Percentiles rank a stretch among this genome's conserved stretches.
Evolutionary conservation across 2,113 vertebrate genomes (phyloP).

Genomic region (Beaufortia kweichowensis): DNA sequence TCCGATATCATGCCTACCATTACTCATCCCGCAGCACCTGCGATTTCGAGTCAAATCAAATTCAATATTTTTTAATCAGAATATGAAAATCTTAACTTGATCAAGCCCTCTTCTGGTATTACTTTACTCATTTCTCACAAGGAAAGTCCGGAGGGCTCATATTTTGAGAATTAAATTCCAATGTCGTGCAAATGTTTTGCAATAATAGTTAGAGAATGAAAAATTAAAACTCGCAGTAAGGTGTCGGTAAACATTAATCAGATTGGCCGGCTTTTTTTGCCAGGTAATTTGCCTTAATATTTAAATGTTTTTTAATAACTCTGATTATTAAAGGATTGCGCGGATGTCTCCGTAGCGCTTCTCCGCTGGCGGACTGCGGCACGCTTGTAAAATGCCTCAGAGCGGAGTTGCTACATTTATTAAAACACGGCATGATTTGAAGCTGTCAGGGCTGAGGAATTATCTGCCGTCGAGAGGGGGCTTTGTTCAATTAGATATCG

Average conservation of each 20-base stretch:
- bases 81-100: slow-evolving; percentile 53
- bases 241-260: slow-evolving; percentile 42
- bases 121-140: slow-evolving; percentile 48
- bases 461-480: slow-evolving; percentile 62
- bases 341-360: neutral
- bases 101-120: slow-evolving; percentile 40
- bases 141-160: slow-evolving; percentile 4
- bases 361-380: slow-evolving; percentile 19
- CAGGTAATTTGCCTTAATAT: slow-evolving; percentile 54
- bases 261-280: slow-evolving; percentile 7
- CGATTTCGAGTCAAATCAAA: slow-evolving; percentile 47
- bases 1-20: slow-evolving; percentile 76
- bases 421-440: slow-evolving; percentile 48
- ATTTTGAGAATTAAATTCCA: neutral
- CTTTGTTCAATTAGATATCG: slow-evolving; percentile 77
- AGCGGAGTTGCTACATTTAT: slow-evolving; percentile 41
- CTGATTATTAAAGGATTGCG: slow-evolving; percentile 20
- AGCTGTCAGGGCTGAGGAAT: slow-evolving; percentile 43
- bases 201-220: slow-evolving; percentile 31
- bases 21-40: slow-evolving; percentile 68
- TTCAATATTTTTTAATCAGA: slow-evolving; percentile 55
- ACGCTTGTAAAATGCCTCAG: slow-evolving; percentile 27
- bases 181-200: neutral
- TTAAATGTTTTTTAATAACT: slow-evolving; percentile 46
- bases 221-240: slow-evolving; percentile 29